Evolutionary conservation across 2,797 vertebrate genomes (phyloP).

Genomic region (Myotis findleyi): DNA sequence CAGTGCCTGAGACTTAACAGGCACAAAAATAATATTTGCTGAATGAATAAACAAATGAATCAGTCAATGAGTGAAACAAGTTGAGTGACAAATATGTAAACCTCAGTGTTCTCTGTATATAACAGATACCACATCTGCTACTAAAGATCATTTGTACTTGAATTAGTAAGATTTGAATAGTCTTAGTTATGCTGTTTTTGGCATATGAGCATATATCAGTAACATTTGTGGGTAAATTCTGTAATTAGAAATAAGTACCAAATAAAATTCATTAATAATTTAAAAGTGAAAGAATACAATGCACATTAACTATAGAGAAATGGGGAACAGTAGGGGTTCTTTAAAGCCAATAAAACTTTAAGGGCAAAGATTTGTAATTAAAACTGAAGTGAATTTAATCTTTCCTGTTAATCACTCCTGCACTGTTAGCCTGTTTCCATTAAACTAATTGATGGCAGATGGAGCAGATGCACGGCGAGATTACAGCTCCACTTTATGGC

Average conservation of each 20-base stretch:
- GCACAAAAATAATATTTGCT: constrained; percentile 21
- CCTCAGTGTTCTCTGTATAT: neutral
- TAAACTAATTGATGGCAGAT: constrained; percentile 84
- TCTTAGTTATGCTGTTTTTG: constrained; percentile 50
- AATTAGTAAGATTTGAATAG: constrained; percentile 55
- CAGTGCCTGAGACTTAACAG: neutral
- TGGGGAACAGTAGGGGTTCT: constrained; percentile 39
- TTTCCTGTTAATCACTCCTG: constrained; percentile 76
- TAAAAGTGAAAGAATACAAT: constrained; percentile 72
- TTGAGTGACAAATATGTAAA: neutral
- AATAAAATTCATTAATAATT: constrained; percentile 65
- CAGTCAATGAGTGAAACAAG: constrained; percentile 16
- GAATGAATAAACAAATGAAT: constrained; percentile 36
- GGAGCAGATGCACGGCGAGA: constrained; percentile 80
- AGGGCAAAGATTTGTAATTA: constrained; percentile 81
- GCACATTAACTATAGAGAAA: constrained; percentile 55
- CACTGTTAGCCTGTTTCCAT: constrained; percentile 82
- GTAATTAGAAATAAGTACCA: constrained; percentile 69
- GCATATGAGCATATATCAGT: constrained; percentile 57
- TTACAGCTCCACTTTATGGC: constrained; percentile 73
- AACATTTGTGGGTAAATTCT: constrained; percentile 72
- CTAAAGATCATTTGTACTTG: constrained; percentile 56
- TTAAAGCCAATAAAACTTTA: constrained; percentile 63
- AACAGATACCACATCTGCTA: constrained; percentile 39
- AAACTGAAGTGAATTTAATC: constrained; percentile 82